Conservation (phyloP, 1,140 invertebrate genomes). For the Platyura marginata region DNA sequence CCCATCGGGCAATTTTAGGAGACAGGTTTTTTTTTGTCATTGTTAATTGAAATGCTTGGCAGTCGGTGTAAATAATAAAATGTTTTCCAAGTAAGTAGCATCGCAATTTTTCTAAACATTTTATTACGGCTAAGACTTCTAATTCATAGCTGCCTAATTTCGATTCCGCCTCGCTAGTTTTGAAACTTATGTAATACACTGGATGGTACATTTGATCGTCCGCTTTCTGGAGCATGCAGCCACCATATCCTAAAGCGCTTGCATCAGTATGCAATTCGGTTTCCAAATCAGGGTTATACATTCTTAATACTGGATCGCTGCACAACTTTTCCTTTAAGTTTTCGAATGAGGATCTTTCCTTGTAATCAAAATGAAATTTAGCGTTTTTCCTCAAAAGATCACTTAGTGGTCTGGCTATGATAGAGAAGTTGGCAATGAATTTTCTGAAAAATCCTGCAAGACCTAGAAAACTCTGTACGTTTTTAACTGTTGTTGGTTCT, state of each 20-base stretch:
- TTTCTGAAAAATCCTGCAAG: slow-evolving; percentile 24
- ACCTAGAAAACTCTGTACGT: slow-evolving; percentile 20
- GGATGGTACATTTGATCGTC: slow-evolving; percentile 4
- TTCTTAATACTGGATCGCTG: slow-evolving; percentile 9
- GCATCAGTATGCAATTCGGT: slow-evolving; percentile 14
- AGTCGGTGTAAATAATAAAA: slow-evolving; percentile 17
- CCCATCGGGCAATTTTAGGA: slow-evolving; percentile 10
- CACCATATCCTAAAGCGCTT: slow-evolving; percentile 10
- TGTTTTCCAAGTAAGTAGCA: slow-evolving; percentile 21
- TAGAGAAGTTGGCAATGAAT: slow-evolving; percentile 14
- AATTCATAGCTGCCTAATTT: slow-evolving; percentile 23
- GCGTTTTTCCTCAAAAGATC: slow-evolving; percentile 13
- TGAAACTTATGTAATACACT: slow-evolving; percentile 3
- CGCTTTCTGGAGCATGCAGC: slow-evolving; percentile 10
- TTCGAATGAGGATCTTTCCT: slow-evolving; percentile 3
- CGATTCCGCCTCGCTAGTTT: slow-evolving; percentile 15
- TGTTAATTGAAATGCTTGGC: slow-evolving; percentile 10
- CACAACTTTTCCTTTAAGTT: slow-evolving; percentile 6
- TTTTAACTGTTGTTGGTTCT: slow-evolving; percentile 9
- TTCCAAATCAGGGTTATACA: slow-evolving; percentile 7
- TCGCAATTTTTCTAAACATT: slow-evolving; percentile 22
- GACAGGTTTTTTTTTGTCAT: slow-evolving; percentile 10
- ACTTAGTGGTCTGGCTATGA: slow-evolving; percentile 14
- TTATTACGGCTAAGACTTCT: slow-evolving; percentile 25
- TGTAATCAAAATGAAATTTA: slow-evolving; percentile 2